These are phyloP conservation scores for Palythoa grandiflora DNA, from an alignment of 92 coral and sea anemone genomes.

Conservation along the genomic window DNA sequence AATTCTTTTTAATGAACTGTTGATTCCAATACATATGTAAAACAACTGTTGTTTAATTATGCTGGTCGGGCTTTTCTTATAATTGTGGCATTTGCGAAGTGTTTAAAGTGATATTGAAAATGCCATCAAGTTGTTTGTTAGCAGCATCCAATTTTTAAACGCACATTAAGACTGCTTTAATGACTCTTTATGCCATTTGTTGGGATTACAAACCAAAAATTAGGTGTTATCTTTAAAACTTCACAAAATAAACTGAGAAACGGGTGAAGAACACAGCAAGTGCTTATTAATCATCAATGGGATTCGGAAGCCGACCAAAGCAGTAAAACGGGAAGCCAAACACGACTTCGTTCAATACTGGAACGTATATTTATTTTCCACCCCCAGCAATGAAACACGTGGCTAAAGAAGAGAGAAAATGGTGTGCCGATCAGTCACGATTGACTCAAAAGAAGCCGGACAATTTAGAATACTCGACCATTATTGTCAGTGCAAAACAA, in stretches of 20 bases:
- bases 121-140: not conserved
- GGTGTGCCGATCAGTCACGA: slow-evolving; percentile 9
- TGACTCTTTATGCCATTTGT: not conserved
- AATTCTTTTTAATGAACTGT: slow-evolving; percentile 8
- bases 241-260: not conserved
- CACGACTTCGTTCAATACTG: not conserved
- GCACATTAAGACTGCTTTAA: not conserved
- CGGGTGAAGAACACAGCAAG: not conserved
- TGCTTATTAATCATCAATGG: not conserved
- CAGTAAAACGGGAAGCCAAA: not conserved
- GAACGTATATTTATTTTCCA: not conserved
- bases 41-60: slow-evolving; percentile 1
- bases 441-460: slow-evolving; percentile 19
- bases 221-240: not conserved
- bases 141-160: slow-evolving; percentile 1
- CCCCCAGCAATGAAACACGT: not conserved
- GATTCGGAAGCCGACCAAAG: not conserved
- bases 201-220: not conserved
- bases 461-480: slow-evolving; percentile 6
- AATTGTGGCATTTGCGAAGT: not conserved
- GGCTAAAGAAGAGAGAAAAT: not conserved
- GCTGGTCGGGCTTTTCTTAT: slow-evolving; percentile 1
- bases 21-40: slow-evolving; percentile 26
- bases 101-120: not conserved
- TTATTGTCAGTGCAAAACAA: not conserved